Conservation (phyloP, 1,140 invertebrate genomes). For the Thalassaphorura encarpata region DNA sequence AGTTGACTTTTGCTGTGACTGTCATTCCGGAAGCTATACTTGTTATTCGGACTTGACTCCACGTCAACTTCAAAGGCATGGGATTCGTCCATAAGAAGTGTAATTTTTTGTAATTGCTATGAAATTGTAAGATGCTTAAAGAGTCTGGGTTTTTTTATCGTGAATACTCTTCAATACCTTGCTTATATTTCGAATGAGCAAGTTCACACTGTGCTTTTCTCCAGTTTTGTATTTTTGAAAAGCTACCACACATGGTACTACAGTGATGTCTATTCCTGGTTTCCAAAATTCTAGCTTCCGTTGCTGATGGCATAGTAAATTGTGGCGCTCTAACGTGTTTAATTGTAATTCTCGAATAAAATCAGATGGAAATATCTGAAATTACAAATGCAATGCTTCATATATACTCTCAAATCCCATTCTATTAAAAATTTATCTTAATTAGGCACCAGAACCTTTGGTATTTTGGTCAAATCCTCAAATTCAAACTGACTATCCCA, state of each 20-base stretch:
- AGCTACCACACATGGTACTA: slow-evolving; percentile 23
- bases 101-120: slow-evolving; percentile 20
- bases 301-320: slow-evolving; percentile 16
- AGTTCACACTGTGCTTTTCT: slow-evolving; percentile 32
- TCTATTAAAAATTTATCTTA: background rate
- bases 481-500: slow-evolving; percentile 18
- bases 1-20: slow-evolving; percentile 15
- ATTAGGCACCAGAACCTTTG: slow-evolving; percentile 5
- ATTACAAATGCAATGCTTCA: background rate
- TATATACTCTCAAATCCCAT: background rate
- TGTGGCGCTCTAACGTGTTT: slow-evolving; percentile 16
- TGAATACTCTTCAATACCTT: slow-evolving; percentile 32
- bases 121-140: background rate
- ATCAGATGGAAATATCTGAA: slow-evolving; percentile 22
- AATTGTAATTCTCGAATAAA: slow-evolving; percentile 20
- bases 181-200: slow-evolving; percentile 39
- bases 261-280: slow-evolving; percentile 8
- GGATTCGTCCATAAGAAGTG: slow-evolving; percentile 19
- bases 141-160: background rate
- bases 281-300: slow-evolving; percentile 9
- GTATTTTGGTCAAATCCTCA: slow-evolving; percentile 1
- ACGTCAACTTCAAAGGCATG: slow-evolving; percentile 19
- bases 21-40: slow-evolving; percentile 27
- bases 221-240: slow-evolving; percentile 38
- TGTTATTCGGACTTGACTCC: slow-evolving; percentile 1